phyloP scores from a whole-genome alignment of 2,888 invertebrate genomes.

The Macrosiphum euphorbiae region DNA sequence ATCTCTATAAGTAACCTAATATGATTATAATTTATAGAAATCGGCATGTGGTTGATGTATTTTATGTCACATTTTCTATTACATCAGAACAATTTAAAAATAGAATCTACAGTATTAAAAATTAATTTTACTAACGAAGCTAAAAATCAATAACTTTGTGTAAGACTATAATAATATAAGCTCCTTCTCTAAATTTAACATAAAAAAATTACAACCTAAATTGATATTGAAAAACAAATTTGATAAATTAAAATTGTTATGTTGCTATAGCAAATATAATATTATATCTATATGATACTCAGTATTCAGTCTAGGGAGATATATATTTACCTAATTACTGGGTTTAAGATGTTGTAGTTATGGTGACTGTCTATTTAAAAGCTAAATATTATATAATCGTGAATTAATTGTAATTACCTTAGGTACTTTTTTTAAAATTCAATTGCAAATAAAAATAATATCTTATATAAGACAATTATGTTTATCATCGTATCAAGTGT shows the following conservation, averaged over 20 bases:
- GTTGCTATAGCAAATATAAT: neutral
- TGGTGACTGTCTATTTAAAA: neutral
- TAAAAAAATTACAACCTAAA: neutral
- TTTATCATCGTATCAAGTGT: neutral
- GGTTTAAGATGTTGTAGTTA: neutral
- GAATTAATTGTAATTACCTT: neutral
- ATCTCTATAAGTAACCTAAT: neutral
- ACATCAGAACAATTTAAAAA: neutral
- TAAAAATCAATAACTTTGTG: neutral
- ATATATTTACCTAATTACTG: neutral
- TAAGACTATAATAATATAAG: neutral
- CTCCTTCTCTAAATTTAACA: neutral
- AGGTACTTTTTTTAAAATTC: neutral
- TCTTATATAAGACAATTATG: neutral
- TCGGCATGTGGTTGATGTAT: constrained; percentile 30
- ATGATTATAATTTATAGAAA: constrained; percentile 15
- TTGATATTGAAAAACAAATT: neutral
- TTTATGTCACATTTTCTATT: constrained; percentile 23
- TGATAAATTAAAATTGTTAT: neutral
- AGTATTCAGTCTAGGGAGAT: neutral
- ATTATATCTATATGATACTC: neutral
- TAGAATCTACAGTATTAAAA: neutral
- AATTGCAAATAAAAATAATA: neutral
- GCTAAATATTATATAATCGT: neutral
- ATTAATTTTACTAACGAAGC: neutral